Evolutionary conservation across 2,888 invertebrate species (phyloP).

Genomic region (Dorcus parallelipipedus): DNA sequence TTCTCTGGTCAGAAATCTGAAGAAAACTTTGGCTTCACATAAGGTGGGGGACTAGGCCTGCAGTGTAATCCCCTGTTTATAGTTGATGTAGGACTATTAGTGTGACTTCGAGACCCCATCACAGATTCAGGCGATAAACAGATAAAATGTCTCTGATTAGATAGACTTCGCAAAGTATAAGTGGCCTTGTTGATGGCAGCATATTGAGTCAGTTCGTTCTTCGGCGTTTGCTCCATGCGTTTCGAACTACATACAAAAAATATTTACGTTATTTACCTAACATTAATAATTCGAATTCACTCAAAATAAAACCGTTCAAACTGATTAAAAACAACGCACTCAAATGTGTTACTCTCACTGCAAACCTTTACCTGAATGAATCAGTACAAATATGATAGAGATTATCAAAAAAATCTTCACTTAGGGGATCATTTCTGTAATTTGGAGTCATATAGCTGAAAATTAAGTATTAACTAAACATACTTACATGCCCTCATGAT

Average conservation of each 20-base stretch:
- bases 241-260: conserved; percentile 36
- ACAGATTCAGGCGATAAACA: conserved; percentile 40
- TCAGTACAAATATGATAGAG: conserved; percentile 72
- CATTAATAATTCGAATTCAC: not conserved
- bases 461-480: conserved; percentile 9
- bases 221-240: conserved; percentile 47
- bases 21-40: conserved; percentile 54
- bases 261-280: not conserved
- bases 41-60: conserved; percentile 60
- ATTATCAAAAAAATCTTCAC: conserved; percentile 64
- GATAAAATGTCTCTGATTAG: conserved; percentile 40
- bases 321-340: not conserved
- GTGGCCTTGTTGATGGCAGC: conserved; percentile 57
- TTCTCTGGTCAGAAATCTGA: conserved; percentile 56
- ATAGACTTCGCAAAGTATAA: conserved; percentile 59
- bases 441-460: conserved; percentile 14
- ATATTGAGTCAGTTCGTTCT: conserved; percentile 63
- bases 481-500: conserved; percentile 75
- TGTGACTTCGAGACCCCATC: conserved; percentile 35
- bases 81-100: conserved; percentile 45
- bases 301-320: not conserved
- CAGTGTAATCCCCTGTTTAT: conserved; percentile 44
- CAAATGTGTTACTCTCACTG: conserved; percentile 4
- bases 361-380: conserved; percentile 47
- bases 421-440: conserved; percentile 64